Evolutionary conservation across 2,113 vertebrate genomes (phyloP).

Genomic region (Nyctibius bracteatus): DNA sequence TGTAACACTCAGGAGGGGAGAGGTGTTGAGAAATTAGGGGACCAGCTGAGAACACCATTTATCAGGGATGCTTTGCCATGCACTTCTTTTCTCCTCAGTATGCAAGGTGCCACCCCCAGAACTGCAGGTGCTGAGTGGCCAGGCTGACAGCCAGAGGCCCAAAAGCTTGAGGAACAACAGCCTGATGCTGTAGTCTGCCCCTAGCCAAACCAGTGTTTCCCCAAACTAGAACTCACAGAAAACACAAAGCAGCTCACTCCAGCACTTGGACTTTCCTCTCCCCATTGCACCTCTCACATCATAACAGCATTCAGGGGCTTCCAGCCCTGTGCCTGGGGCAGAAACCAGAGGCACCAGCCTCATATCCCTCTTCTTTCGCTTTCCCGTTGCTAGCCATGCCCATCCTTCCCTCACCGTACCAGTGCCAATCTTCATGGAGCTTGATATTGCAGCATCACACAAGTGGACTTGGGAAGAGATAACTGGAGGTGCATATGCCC

Average conservation of each 20-base stretch:
- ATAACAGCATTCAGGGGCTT: not conserved
- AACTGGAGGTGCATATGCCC: not conserved
- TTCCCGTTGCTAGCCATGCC: not conserved
- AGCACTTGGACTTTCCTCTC: not conserved
- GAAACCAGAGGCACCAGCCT: not conserved
- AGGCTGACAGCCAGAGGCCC: not conserved
- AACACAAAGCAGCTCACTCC: not conserved
- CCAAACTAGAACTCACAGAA: not conserved
- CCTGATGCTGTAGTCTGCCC: not conserved
- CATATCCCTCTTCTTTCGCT: not conserved
- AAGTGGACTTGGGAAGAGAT: not conserved
- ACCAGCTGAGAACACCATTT: not conserved
- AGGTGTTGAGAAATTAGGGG: not conserved
- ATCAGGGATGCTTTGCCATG: not conserved
- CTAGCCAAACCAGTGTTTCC: not conserved
- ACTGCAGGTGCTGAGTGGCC: not conserved
- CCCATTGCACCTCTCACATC: accelerated
- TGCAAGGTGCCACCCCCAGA: not conserved
- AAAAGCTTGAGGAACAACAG: not conserved
- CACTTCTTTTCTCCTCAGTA: not conserved
- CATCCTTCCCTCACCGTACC: not conserved
- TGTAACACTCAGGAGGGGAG: not conserved
- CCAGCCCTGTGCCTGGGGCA: not conserved
- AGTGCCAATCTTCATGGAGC: not conserved
- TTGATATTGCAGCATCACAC: not conserved